phyloP scores from a whole-genome alignment of 2,113 vertebrate genomes.

The Neotoma lepida region DNA sequence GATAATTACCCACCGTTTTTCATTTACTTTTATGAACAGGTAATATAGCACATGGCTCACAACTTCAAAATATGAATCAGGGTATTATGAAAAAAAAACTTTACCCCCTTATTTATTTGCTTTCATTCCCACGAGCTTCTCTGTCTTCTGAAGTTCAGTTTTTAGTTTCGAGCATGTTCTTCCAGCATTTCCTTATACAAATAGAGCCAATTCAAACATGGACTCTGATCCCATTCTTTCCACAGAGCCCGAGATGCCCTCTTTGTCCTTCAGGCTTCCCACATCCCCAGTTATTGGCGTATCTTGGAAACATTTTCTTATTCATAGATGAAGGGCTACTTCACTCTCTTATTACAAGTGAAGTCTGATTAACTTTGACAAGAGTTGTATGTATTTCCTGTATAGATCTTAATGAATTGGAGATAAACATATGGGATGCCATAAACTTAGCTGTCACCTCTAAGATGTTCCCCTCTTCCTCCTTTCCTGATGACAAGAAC shows the following conservation, averaged over 20 bases:
- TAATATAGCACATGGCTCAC: neutral
- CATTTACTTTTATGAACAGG: slow-evolving; percentile 19
- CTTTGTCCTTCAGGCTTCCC: neutral
- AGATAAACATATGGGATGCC: neutral
- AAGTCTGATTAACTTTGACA: neutral
- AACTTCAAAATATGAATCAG: neutral
- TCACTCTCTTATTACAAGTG: neutral
- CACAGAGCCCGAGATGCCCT: neutral
- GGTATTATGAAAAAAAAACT: neutral
- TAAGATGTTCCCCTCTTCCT: neutral
- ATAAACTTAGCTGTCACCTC: neutral
- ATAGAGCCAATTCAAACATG: neutral
- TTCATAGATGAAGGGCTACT: neutral
- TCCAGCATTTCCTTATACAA: neutral
- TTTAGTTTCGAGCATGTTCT: neutral
- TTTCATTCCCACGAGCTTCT: neutral
- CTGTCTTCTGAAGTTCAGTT: neutral
- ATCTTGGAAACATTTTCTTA: neutral
- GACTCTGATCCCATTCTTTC: neutral
- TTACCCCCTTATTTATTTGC: neutral
- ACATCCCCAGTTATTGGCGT: neutral
- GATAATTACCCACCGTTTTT: slow-evolving; percentile 33
- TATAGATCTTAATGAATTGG: neutral
- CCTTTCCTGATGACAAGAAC: neutral
- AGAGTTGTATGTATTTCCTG: neutral